These are phyloP conservation scores for Sardina pilchardus DNA, from an alignment of 2,113 vertebrate species.

Conservation along the genomic window DNA sequence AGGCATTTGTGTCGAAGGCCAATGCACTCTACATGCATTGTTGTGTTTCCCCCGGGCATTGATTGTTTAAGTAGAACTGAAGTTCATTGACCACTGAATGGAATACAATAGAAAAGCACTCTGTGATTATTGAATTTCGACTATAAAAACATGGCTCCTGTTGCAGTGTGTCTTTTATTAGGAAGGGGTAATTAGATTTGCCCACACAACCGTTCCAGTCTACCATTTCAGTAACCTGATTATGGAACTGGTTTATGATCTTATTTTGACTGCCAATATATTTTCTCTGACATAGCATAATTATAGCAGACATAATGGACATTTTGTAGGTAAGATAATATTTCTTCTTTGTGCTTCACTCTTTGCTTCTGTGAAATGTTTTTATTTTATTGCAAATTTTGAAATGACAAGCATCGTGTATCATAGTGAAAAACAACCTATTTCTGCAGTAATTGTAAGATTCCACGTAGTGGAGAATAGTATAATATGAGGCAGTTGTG, in stretches of 20 bases:
- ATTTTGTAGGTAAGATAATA: background rate
- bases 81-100: background rate
- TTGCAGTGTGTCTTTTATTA: constrained; percentile 27
- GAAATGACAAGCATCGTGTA: background rate
- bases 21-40: background rate
- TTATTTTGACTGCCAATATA: constrained; percentile 1
- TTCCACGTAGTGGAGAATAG: background rate
- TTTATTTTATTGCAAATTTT: background rate
- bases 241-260: background rate
- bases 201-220: constrained; percentile 2
- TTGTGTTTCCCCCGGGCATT: background rate
- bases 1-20: background rate
- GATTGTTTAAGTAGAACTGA: background rate
- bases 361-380: background rate
- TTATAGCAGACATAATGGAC: background rate
- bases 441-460: background rate
- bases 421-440: background rate
- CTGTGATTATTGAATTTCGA: constrained; percentile 19
- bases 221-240: background rate
- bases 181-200: constrained; percentile 19
- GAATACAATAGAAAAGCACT: background rate
- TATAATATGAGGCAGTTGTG: background rate
- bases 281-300: background rate
- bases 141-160: background rate
- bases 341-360: background rate